Evolutionary conservation across 2,888 invertebrate species (phyloP).

Genomic region (Euclidia mi): DNA sequence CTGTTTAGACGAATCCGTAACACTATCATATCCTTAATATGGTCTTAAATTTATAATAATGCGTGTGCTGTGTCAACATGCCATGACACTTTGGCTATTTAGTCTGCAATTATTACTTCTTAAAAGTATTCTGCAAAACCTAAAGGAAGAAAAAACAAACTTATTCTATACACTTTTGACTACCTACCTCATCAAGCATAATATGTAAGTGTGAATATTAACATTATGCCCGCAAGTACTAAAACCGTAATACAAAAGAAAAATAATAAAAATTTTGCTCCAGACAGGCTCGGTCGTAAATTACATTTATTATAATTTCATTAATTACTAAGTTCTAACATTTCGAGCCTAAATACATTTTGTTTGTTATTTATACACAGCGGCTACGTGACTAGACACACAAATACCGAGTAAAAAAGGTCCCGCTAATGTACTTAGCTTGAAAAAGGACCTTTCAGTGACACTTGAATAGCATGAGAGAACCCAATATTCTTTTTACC

Average conservation of each 20-base stretch:
- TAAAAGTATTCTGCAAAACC: no score
- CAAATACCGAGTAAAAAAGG: slow-evolving; percentile 70
- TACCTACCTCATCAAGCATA: no score
- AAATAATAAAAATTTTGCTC: slow-evolving; percentile 24
- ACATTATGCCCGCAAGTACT: background rate
- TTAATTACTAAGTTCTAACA: slow-evolving; percentile 51
- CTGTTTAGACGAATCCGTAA: no score
- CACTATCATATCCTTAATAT: no score
- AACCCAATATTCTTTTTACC: slow-evolving; percentile 65
- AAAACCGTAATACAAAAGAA: slow-evolving; percentile 10
- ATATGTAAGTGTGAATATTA: no score
- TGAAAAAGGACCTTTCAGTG: slow-evolving; percentile 65
- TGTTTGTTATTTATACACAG: slow-evolving; percentile 68
- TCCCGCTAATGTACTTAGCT: slow-evolving; percentile 67
- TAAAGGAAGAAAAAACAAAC: no score
- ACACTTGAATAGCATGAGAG: slow-evolving; percentile 66
- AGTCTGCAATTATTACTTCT: no score
- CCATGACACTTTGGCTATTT: no score
- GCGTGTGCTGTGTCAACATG: no score
- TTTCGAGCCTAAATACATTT: slow-evolving; percentile 58
- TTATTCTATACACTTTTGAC: no score
- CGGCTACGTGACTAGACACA: slow-evolving; percentile 70
- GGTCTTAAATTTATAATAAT: no score
- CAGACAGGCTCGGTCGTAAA: slow-evolving; percentile 35
- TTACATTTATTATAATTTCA: slow-evolving; percentile 50